Base-by-base conservation (phyloP, 1,140 invertebrate species). In the Patella vulgata region DNA sequence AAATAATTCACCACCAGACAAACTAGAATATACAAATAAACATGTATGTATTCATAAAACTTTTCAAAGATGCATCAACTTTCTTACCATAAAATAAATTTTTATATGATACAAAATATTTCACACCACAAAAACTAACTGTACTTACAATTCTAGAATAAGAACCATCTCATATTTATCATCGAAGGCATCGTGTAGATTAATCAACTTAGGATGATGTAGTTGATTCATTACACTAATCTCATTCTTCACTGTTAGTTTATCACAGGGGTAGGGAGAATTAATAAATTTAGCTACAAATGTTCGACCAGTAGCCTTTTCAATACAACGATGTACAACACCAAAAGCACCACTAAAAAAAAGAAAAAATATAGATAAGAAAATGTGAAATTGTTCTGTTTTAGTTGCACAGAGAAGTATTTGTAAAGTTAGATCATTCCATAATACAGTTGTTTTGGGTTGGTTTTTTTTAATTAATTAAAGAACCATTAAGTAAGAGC, bases 271-370 rank as follows among this genome's bases (percentile, higher is more conserved):
- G 77, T 96, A 94, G 0, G 94, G 91, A 17, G 96, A 95, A 3
- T 96, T 96, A 74, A 99, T 98, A 83, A 99, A 99, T 86, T 99
- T 99, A 42, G 97, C 98, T 0, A 98, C 97, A 84, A 98, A 99
- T 48, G 95, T 95, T 78, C 97, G 95, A 17, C 97, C 97, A 47
- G 96, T 98, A 28, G 93, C 89, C 66, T 95, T 90, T 85, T 99
- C 98, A 23, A 96, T 89, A 81, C 96, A 99, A 30, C 98, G 88
- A 80, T 99, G 97, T 0, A 99, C 97, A 27, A 99, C 97, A 54
- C 97, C 98, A 83, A 99, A 99, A 5, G 97, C 97, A 48, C 98
- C 98, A 68, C 85, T 87, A 66, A 33, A 75, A 77, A 12, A 58
- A 19, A 56, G 55, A 44, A 42, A 39, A n/a, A 33, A 27, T 12